Evolutionary conservation across 2,797 vertebrate species (phyloP).

Genomic region (Echiichthys vipera): DNA sequence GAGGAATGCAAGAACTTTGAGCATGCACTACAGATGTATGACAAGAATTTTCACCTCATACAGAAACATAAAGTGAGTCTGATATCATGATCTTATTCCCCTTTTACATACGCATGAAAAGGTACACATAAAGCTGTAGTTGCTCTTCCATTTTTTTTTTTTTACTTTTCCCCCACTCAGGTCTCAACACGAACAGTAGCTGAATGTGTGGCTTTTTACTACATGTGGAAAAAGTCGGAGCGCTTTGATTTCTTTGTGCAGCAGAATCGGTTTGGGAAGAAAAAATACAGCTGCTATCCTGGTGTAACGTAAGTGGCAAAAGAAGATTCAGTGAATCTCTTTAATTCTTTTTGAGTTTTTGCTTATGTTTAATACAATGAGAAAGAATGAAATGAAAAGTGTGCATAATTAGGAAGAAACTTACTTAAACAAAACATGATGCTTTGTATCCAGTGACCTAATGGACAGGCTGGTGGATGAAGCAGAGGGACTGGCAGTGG

Average conservation of each 20-base stretch:
- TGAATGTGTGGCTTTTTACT: constrained; percentile 98
- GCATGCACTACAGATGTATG: constrained; percentile 95
- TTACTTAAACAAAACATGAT: not conserved
- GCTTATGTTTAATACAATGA: not conserved
- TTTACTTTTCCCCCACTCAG: constrained; percentile 75
- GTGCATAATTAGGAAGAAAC: not conserved
- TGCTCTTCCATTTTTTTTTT: not conserved
- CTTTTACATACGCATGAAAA: not conserved
- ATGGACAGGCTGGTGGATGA: constrained; percentile 98
- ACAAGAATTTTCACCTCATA: constrained; percentile 98
- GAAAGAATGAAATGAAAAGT: not conserved
- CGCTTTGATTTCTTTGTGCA: constrained; percentile 97
- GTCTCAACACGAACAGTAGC: constrained; percentile 94
- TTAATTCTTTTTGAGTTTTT: not conserved
- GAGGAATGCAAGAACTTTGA: constrained; percentile 99
- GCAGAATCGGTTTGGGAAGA: constrained; percentile 97
- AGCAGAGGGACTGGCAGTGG: constrained; percentile 92
- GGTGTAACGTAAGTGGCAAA: constrained; percentile 94
- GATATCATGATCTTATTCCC: not conserved
- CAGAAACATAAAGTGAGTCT: constrained; percentile 96
- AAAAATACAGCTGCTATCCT: constrained; percentile 97
- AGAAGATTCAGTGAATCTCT: not conserved
- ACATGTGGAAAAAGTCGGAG: constrained; percentile 99
- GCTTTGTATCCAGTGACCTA: constrained; percentile 86
- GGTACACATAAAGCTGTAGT: not conserved